Evolutionary conservation across 2,797 vertebrate genomes (phyloP).

Genomic region (Chiloscyllium punctatum): DNA sequence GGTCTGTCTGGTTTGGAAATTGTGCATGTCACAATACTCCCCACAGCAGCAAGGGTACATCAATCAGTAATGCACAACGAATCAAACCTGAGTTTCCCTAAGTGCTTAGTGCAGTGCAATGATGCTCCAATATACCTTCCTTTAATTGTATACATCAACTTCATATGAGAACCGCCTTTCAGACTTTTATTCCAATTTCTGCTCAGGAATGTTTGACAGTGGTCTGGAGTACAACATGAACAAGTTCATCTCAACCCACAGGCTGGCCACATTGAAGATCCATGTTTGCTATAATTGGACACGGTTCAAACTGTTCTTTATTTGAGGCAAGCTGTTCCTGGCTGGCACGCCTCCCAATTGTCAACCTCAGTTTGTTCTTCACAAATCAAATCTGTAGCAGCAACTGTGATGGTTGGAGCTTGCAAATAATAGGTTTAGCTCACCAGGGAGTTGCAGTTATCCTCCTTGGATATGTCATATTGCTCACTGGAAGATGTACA

Average conservation of each 20-base stretch:
- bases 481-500: not conserved
- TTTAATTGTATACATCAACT: not conserved
- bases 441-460: not conserved
- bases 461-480: not conserved
- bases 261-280: not conserved
- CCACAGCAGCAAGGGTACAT: not conserved
- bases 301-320: not conserved
- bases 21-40: not conserved
- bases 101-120: not conserved
- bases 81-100: not conserved
- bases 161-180: not conserved
- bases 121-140: not conserved
- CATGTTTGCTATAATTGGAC: not conserved
- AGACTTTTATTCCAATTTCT: not conserved
- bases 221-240: not conserved
- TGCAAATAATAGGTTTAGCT: not conserved
- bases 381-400: not conserved
- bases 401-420: not conserved
- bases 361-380: not conserved
- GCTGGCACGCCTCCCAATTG: not conserved
- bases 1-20: no score
- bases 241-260: not conserved
- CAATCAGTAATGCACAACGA: not conserved
- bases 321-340: not conserved
- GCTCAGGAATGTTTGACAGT: not conserved